phyloP scores from a whole-genome alignment of 1,140 invertebrate species.

The Sitobion miscanthi region DNA sequence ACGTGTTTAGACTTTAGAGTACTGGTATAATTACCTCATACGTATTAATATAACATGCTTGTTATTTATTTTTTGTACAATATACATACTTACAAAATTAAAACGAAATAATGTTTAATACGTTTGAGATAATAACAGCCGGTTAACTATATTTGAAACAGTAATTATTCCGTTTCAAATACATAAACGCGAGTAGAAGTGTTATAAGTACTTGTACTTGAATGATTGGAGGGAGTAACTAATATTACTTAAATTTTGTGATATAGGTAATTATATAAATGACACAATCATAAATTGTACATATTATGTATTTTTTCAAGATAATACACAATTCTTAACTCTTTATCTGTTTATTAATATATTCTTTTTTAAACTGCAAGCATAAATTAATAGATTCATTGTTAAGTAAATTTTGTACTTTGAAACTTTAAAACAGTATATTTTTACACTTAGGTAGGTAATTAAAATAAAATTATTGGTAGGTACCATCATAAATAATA shows the following conservation, averaged over 20 bases:
- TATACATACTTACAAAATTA: neutral
- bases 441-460: neutral
- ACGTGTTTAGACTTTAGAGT: neutral
- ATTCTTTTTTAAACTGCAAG: neutral
- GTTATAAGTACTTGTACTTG: neutral
- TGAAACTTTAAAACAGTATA: neutral
- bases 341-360: neutral
- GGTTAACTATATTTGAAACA: neutral
- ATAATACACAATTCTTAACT: neutral
- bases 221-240: neutral
- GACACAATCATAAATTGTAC: neutral
- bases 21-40: neutral
- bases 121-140: neutral
- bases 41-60: neutral
- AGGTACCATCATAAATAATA: neutral
- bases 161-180: neutral
- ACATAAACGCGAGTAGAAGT: neutral
- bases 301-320: neutral
- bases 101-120: neutral
- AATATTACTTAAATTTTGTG: neutral
- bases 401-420: neutral
- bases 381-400: neutral
- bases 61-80: neutral
- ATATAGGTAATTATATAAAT: conserved; percentile 7
- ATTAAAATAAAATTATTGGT: neutral